Base-by-base conservation (phyloP, 2,888 invertebrate genomes). In the Dusona sp. region DNA sequence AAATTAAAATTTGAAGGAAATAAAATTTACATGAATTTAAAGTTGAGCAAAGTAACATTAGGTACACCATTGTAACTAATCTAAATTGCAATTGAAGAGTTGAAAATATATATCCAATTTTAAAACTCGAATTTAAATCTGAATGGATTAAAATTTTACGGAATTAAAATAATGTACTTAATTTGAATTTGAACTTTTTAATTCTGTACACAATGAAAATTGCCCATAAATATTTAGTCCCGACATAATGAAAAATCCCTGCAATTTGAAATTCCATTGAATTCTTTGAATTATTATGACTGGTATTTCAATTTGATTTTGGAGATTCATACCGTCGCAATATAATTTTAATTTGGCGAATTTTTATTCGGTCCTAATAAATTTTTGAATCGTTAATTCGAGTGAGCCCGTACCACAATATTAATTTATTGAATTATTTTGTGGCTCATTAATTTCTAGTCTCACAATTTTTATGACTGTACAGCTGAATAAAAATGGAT, bases 221-320 rank as follows among this genome's bases (percentile, higher is more conserved):
- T 45, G 45, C 45, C 45, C 45, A 45, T 45, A 45, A 45, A 45
- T 48, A 48, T 48, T 48, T 48, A 16, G 48, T 48, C 48, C 16
- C 13, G 48, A 48, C 48, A 3, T 48, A 48, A 48, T 84, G 81
- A 83, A 54, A 42, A 80, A 84, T 36, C 65, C 33, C 51, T 25
- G 25, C 38, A 65, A 67, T 81, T 38, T 33, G n/a, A 61, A 64
- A 73, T 74, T 42, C 42, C n/a, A 11, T 67, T 72, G 13, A 19
- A 54, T 64, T 64, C 2, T 29, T 57, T 48, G 22, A 48, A 38
- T 42, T 0, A 51, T 29, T 7, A 48, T 29, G n/a, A 29, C 13
- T 29, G 25, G 3, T 33, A 33, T 65, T 25, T 65, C 65, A 48
- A 48, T 48, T 48, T 48, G 1, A 48, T 16, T 16, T 51, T 51